A percentile compares a stretch with the other conserved stretches of the same genome.
phyloP scores from a whole-genome alignment of 2,888 invertebrate species.

The Girardia tigrina region DNA sequence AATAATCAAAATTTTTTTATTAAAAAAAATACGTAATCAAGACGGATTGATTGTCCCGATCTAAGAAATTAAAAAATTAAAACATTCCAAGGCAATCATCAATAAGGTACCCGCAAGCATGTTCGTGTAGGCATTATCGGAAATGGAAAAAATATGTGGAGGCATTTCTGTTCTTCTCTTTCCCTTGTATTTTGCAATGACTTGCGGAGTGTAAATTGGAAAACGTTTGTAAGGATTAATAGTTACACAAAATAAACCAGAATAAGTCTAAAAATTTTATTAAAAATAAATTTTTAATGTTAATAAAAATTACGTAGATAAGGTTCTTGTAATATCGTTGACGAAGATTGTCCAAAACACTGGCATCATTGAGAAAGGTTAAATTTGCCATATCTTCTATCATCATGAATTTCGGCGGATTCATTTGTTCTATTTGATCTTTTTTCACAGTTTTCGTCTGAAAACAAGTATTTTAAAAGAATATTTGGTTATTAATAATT shows the following conservation, averaged over 20 bases:
- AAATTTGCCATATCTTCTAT: constrained; percentile 49
- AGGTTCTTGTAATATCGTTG: constrained; percentile 43
- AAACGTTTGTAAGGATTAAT: constrained; percentile 99
- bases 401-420: constrained; percentile 49
- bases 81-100: not conserved
- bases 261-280: constrained; percentile 88
- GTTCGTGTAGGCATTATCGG: constrained; percentile 98
- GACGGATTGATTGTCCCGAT: constrained; percentile 43
- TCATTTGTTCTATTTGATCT: constrained; percentile 48
- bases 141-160: constrained; percentile 98
- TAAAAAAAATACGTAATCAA: constrained; percentile 43
- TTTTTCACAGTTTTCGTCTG: constrained; percentile 66
- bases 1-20: not conserved
- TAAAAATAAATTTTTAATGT: constrained; percentile 99
- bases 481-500: not conserved
- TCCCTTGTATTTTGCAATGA: constrained; percentile 92
- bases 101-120: constrained; percentile 75
- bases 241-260: constrained; percentile 98
- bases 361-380: constrained; percentile 50
- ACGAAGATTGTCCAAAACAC: constrained; percentile 47
- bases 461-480: constrained; percentile 41
- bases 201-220: constrained; percentile 92
- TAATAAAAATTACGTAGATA: constrained; percentile 63
- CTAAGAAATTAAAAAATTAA: constrained; percentile 36
- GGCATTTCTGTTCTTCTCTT: constrained; percentile 99